Percentiles rank a stretch among this genome's conserved stretches.
phyloP scores from a whole-genome alignment of 2,888 invertebrate species.

The Amiota minor region DNA sequence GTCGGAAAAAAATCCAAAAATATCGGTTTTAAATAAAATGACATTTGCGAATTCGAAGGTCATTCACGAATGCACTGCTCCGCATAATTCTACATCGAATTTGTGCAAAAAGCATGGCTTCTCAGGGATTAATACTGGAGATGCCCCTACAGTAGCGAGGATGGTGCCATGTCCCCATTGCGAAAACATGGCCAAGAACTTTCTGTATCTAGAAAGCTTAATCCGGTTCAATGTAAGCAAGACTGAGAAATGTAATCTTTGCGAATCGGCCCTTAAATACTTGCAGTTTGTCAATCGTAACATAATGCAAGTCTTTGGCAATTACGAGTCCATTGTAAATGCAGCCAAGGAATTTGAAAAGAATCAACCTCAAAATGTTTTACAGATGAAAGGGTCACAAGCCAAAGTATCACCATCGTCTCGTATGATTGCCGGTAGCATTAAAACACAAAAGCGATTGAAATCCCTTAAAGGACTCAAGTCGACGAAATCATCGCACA shows the following conservation, averaged over 20 bases:
- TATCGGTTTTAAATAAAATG: constrained; percentile 62
- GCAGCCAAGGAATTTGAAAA: constrained; percentile 56
- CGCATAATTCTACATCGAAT: constrained; percentile 59
- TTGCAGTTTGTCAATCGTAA: constrained; percentile 64
- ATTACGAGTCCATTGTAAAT: constrained; percentile 55
- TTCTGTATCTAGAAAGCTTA: constrained; percentile 64
- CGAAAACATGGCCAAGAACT: constrained; percentile 69
- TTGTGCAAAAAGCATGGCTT: constrained; percentile 39
- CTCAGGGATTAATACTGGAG: constrained; percentile 37
- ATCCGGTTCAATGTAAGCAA: constrained; percentile 59
- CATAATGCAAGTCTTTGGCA: constrained; percentile 63
- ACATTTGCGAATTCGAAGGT: constrained; percentile 52
- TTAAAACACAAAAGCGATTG: constrained; percentile 43
- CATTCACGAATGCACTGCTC: constrained; percentile 55
- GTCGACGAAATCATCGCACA: constrained; percentile 30
- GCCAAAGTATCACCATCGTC: constrained; percentile 18
- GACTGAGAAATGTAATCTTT: constrained; percentile 56
- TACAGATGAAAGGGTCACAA: constrained; percentile 28
- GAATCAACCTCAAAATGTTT: constrained; percentile 12
- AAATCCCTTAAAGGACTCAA: constrained; percentile 42
- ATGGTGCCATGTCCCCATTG: constrained; percentile 59
- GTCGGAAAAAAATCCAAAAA: constrained; percentile 59
- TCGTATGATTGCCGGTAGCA: constrained; percentile 49
- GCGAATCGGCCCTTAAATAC: constrained; percentile 63
- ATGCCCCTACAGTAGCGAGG: constrained; percentile 19